Conservation (phyloP, 2,888 invertebrate species). For the Dicranocentrus wangi region DNA sequence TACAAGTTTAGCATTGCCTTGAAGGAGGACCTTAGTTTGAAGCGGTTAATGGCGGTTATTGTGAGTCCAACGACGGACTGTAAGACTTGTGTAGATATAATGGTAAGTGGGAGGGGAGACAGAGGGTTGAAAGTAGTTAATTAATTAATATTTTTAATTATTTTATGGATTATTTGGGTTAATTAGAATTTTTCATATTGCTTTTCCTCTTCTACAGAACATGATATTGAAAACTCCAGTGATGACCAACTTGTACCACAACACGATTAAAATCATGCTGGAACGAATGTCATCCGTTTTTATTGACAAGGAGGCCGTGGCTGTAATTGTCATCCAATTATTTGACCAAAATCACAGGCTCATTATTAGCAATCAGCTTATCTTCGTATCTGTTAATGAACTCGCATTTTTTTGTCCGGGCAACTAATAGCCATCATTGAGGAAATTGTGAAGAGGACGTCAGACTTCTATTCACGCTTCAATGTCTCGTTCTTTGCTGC, state of each 20-base stretch:
- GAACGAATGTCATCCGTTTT: constrained; percentile 96
- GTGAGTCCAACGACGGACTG: constrained; percentile 93
- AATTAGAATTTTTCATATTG: not conserved
- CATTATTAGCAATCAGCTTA: not conserved
- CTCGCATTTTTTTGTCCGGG: too few relatives aligned
- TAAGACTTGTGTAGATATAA: constrained; percentile 89
- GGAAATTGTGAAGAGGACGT: constrained; percentile 83
- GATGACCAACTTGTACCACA: constrained; percentile 96
- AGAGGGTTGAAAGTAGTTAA: constrained; percentile 37
- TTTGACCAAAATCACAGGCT: too few relatives aligned
- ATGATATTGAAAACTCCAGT: constrained; percentile 92
- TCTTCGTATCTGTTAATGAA: not conserved
- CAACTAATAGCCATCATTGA: constrained; percentile 80
- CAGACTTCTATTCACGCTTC: constrained; percentile 81
- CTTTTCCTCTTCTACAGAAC: constrained; percentile 76
- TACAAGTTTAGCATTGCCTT: constrained; percentile 87
- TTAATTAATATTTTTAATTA: not conserved
- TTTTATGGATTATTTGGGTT: too few relatives aligned
- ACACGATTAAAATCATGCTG: constrained; percentile 94
- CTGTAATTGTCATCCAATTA: constrained; percentile 78
- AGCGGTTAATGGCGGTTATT: constrained; percentile 87
- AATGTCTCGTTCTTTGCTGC: constrained; percentile 87
- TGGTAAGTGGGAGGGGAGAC: constrained; percentile 76
- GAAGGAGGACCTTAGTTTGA: constrained; percentile 81
- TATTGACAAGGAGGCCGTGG: constrained; percentile 92